Evolutionary conservation across 2,113 vertebrate genomes (phyloP), one percentile per base, ranked within the genome.

Genomic region (Ciconia stormi): DNA sequence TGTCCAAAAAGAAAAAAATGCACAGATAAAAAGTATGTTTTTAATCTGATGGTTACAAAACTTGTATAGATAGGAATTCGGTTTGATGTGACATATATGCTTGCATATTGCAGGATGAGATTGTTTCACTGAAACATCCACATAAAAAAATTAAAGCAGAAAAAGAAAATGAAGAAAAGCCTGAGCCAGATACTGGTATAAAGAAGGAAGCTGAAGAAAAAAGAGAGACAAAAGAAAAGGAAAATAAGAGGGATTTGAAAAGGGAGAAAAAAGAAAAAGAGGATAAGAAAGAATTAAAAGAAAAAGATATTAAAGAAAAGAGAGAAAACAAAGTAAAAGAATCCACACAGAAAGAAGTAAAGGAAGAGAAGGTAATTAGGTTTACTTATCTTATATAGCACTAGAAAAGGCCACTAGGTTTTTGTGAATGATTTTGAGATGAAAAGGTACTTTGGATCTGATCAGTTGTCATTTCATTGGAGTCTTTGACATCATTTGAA

Each of bases 281-380:
- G 89, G 97, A 98, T 97, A 98, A 98, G 88, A 98, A 98, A 97
- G 98, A 98, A 90, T 90, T 97, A 94, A 97, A 98, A 82, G 97
- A 98, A 85, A 99, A 99, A 95, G 98, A 99, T 95, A 88, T 80
- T 55, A 99, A 99, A 97, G 99, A 99, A 88, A 99, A 98, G 92
- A 99, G 98, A 95, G 99, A 99, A 93, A 97, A 90, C 14, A 99
- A 98, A 97, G 93, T 97, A 56, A 98, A 98, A 95, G 99, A 99
- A 93, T 97, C 98, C 14, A 95, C 98, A n/a, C 96, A 98, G 63
- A 99, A 98, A 98, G 99, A 99, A 83, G 90, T 93, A 52, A 96
- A 99, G 97, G 96, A 99, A 98, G 98, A 99, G 97, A 98, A 98
- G 97, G 98, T 98, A 77, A 96, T 47, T 91, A 97, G 93, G 95